These are phyloP conservation scores for Mythimna vitellina DNA, from an alignment of 2,888 invertebrate species.

Conservation along the genomic window DNA sequence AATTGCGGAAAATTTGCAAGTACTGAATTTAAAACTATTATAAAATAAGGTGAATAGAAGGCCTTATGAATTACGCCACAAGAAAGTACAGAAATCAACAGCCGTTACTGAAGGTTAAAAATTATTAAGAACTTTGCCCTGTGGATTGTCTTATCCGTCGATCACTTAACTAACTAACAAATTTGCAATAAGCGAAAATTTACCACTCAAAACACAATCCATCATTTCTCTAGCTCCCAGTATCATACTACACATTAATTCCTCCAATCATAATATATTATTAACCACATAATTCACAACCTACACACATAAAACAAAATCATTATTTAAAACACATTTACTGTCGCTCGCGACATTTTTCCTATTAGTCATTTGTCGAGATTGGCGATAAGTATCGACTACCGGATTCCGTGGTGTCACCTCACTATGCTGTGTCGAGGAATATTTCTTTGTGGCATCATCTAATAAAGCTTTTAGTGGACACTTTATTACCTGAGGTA, in stretches of 20 bases:
- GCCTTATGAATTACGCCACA: neutral
- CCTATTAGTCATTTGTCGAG: slow-evolving; percentile 73
- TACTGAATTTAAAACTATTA: neutral
- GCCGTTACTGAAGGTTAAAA: neutral
- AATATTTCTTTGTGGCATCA: slow-evolving; percentile 67
- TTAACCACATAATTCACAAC: slow-evolving; percentile 58
- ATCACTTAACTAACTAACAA: neutral
- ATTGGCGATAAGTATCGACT: slow-evolving; percentile 71
- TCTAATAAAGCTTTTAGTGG: slow-evolving; percentile 73
- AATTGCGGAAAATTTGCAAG: neutral
- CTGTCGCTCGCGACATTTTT: slow-evolving; percentile 64
- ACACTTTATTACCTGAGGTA: slow-evolving; percentile 63
- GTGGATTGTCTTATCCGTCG: neutral
- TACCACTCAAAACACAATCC: slow-evolving; percentile 24
- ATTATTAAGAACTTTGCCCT: neutral
- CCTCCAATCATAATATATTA: slow-evolving; percentile 38
- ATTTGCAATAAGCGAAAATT: slow-evolving; percentile 7
- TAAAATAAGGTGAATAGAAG: neutral
- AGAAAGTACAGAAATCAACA: neutral
- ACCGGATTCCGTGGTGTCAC: slow-evolving; percentile 74
- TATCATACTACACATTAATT: slow-evolving; percentile 46
- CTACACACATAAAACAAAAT: slow-evolving; percentile 63
- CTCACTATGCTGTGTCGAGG: slow-evolving; percentile 64
- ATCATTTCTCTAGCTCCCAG: slow-evolving; percentile 27
- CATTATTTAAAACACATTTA: slow-evolving; percentile 65